Conservation (phyloP, 1,140 invertebrate species). For the Brachionus manjavacas region DNA sequence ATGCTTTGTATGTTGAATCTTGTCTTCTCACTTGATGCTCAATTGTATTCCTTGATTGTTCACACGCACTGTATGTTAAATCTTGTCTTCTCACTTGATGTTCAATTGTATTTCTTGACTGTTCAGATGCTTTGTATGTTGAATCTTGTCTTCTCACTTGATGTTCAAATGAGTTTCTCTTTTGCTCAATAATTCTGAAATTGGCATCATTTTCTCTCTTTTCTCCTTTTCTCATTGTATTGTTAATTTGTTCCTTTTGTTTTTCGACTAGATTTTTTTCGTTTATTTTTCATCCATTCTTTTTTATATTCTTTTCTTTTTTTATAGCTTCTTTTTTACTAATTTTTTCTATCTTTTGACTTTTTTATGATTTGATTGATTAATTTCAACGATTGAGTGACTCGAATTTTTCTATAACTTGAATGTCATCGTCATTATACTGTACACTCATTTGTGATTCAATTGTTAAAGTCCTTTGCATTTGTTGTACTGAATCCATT, state of each 20-base stretch:
- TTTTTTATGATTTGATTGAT: too few species aligned
- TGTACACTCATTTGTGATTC: too few species aligned
- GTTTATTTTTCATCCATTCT: neutral
- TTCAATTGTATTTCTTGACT: neutral
- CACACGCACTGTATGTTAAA: neutral
- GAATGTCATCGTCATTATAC: too few species aligned
- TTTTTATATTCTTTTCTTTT: neutral
- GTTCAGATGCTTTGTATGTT: neutral
- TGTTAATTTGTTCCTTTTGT: too few species aligned
- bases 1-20: neutral
- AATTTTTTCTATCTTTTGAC: too few species aligned
- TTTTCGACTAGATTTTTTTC: neutral
- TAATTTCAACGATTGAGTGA: too few species aligned
- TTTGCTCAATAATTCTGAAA: neutral
- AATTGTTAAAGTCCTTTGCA: too few species aligned
- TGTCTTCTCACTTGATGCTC: neutral
- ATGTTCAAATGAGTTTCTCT: neutral
- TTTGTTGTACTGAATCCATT: too few species aligned
- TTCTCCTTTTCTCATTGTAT: too few species aligned
- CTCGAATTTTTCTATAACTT: too few species aligned
- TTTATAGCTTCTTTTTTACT: too few species aligned
- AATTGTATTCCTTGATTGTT: neutral
- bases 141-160: neutral
- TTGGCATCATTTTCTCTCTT: too few species aligned
- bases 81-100: neutral